Percentiles rank a stretch among this genome's conserved stretches.
These are phyloP conservation scores for Papilio elwesi DNA, from an alignment of 2,888 invertebrate species.

Conservation along the genomic window DNA sequence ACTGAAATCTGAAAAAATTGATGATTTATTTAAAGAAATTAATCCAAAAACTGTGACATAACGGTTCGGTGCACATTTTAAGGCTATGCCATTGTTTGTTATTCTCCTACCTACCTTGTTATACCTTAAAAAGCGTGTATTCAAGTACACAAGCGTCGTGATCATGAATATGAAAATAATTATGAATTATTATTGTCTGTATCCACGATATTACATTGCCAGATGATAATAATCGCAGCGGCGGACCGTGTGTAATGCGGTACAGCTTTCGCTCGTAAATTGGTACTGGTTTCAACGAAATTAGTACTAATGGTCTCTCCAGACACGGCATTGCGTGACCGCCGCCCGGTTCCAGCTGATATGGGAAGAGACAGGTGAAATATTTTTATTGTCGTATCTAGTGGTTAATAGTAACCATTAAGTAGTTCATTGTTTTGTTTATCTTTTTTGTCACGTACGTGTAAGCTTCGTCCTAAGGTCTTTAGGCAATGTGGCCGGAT, in stretches of 20 bases:
- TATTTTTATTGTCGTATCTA: conserved; percentile 71
- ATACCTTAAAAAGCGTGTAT: no score
- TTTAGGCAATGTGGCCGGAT: conserved; percentile 38
- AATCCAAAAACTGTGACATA: no score
- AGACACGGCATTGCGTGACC: conserved; percentile 64
- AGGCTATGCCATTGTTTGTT: no score
- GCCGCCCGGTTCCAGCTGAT: conserved; percentile 52
- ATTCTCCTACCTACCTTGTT: no score
- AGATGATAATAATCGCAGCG: conserved; percentile 33
- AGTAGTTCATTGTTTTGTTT: conserved; percentile 66
- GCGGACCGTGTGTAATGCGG: conserved; percentile 39
- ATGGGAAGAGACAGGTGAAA: conserved; percentile 65
- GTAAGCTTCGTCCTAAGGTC: conserved; percentile 39
- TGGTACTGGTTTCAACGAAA: conserved; percentile 53
- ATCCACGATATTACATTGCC: not conserved
- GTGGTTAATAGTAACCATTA: conserved; percentile 68
- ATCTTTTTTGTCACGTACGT: conserved; percentile 52
- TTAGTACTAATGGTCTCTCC: conserved; percentile 67
- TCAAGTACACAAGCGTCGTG: no score
- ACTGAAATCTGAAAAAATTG: not conserved
- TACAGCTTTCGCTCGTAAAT: conserved; percentile 48
- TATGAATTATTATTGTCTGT: not conserved
- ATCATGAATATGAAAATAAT: not conserved
- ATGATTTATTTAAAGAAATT: not conserved
- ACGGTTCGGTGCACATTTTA: no score